These are phyloP conservation scores for Tinamus major DNA, from an alignment of 2,797 vertebrate genomes.

Conservation along the genomic window DNA sequence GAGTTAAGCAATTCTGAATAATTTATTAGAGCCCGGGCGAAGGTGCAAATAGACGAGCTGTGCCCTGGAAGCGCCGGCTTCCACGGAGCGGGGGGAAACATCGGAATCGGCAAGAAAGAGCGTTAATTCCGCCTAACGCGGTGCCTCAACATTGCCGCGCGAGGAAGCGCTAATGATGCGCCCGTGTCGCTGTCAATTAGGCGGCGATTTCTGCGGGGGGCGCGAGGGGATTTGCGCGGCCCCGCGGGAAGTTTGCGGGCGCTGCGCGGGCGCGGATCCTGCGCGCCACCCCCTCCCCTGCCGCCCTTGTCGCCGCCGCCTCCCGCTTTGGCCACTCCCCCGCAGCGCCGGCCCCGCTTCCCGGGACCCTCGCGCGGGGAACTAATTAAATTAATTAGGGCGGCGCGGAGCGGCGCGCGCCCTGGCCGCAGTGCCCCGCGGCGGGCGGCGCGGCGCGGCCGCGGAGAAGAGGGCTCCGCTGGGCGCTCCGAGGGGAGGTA, in stretches of 20 bases:
- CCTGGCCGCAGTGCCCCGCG: conserved; percentile 71
- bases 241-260: not conserved
- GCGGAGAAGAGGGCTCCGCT: conserved; percentile 83
- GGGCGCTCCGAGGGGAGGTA: conserved; percentile 92
- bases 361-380: conserved; percentile 88
- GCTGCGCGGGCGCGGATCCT: conserved; percentile 23
- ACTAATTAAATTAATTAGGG: conserved; percentile 97
- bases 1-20: conserved; percentile 62
- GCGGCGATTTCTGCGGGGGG: not conserved
- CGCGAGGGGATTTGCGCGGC: not conserved
- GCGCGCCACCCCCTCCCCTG: conserved; percentile 69
- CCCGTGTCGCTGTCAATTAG: not conserved
- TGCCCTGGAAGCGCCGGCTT: too few species aligned
- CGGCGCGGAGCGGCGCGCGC: not conserved
- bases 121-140: not conserved
- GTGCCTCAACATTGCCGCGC: not conserved
- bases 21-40: conserved; percentile 28
- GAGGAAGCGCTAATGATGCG: not conserved
- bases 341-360: conserved; percentile 83
- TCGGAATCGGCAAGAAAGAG: not conserved
- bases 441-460: conserved; percentile 72
- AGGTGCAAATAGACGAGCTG: not conserved
- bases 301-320: conserved; percentile 67
- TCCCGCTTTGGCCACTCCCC: conserved; percentile 83
- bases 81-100: not conserved